These are phyloP conservation scores for Caenorhabditis zanzibari DNA, from an alignment of 2,888 invertebrate genomes.

Conservation along the genomic window DNA sequence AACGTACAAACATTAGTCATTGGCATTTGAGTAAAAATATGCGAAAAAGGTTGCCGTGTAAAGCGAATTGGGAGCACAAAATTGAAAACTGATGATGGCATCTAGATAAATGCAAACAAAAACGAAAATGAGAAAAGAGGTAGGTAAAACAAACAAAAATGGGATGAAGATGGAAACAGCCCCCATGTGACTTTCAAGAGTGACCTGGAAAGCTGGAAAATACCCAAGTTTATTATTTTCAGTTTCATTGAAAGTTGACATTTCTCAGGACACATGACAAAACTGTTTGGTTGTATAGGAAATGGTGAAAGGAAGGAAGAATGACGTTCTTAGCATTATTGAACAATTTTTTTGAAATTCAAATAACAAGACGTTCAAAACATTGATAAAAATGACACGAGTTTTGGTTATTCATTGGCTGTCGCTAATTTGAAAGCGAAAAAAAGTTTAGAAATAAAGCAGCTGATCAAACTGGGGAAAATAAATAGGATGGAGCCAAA, in stretches of 20 bases:
- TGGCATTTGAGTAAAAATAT: slow-evolving; percentile 28
- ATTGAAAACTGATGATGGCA: slow-evolving; percentile 49
- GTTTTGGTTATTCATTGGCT: slow-evolving; percentile 22
- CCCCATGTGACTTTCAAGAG: slow-evolving; percentile 31
- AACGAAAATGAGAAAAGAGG: slow-evolving; percentile 38
- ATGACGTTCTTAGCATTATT: slow-evolving; percentile 44
- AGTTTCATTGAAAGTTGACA: background rate
- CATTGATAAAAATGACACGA: slow-evolving; percentile 40
- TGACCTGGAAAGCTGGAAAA: background rate
- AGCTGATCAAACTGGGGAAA: slow-evolving; percentile 46
- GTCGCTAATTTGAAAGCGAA: background rate
- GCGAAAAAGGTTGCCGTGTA: background rate
- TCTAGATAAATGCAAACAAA: slow-evolving; percentile 59
- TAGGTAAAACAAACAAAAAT: slow-evolving; percentile 52
- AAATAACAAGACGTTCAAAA: slow-evolving; percentile 31
- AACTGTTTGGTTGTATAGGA: background rate
- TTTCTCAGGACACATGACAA: background rate
- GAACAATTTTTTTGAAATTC: slow-evolving; percentile 8
- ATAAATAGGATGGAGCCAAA: slow-evolving; percentile 41
- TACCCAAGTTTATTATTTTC: background rate
- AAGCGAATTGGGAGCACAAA: slow-evolving; percentile 27
- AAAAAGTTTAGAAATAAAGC: background rate
- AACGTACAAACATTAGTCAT: background rate
- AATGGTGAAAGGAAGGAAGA: slow-evolving; percentile 9
- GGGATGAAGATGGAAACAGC: slow-evolving; percentile 53